Base-by-base conservation (phyloP, 2,113 vertebrate species). In the Vanacampus margaritifer region DNA sequence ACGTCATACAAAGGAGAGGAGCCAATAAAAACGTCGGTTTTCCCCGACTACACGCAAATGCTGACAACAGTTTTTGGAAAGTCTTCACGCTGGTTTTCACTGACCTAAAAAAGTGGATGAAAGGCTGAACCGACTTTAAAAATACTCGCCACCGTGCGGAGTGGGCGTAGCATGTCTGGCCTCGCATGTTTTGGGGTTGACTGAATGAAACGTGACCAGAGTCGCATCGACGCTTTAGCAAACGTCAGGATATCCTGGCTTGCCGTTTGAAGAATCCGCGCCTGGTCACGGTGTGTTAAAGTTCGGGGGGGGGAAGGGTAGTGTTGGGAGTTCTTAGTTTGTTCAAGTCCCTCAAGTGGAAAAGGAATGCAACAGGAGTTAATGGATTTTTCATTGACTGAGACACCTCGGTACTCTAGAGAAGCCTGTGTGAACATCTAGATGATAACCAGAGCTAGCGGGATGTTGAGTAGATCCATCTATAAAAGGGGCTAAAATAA, bases 401-500 rank as follows among this genome's bases (percentile, higher is more conserved):
- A 76, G 80, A 73, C 56, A 53, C 54, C 69, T 46, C 69, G 75
- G 75, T 50, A 7, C 67, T 36, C 63, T 53, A 72, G 78, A 72
- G 50, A 69, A 65, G 54, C 67, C 85, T 57, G 62, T 74, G 53
- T 85, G 90, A 89, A 89, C 88, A 80, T 85, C 87, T 89, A 81
- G 58, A 68, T 72, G 71, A 78, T 80, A 46, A 67, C 43, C 24
- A 63, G 58, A 43, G 60, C 24, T 62, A 64, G 76, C 66, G 43
- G 54, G 24, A 53, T 2, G 32, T 48, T 35, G 57, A 46, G 67
- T 59, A 21, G 59, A 56, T 79, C 74, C 61, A 39, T 28, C 73
- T 65, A 37, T 28, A 68, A 71, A 74, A 58, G 3, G 66, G 43
- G 12, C 14, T 53, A 24, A 71, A 64, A 76, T 54, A 45, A 59